These are phyloP conservation scores for Philypnodon macrostomus DNA, from an alignment of 2,797 vertebrate species.

Conservation along the genomic window DNA sequence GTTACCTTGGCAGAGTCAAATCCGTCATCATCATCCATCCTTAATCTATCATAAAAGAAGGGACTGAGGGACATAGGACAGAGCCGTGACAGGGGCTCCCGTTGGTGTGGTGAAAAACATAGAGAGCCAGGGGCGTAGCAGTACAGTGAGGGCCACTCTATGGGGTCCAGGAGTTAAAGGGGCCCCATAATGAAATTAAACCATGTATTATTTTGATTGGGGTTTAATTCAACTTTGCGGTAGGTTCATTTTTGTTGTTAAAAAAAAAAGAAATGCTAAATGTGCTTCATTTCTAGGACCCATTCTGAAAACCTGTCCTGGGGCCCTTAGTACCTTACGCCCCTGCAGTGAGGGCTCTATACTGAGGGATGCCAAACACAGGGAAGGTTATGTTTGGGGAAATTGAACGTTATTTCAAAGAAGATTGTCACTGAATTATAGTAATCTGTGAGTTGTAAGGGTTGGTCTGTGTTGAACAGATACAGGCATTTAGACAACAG, in stretches of 20 bases:
- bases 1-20: conserved; percentile 65
- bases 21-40: conserved; percentile 59
- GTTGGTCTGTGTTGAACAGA: conserved; percentile 5
- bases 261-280: too few species aligned
- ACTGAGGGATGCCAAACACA: conserved; percentile 29
- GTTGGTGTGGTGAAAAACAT: conserved; percentile 64
- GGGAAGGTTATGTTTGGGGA: conserved; percentile 27
- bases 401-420: conserved; percentile 18
- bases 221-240: too few species aligned
- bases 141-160: too few species aligned
- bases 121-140: too few species aligned
- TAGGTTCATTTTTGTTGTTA: too few species aligned
- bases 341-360: conserved; percentile 24
- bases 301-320: too few species aligned
- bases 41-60: conserved; percentile 58
- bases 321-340: too few species aligned
- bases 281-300: too few species aligned
- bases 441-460: conserved; percentile 24
- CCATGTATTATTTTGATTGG: too few species aligned
- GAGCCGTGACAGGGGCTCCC: conserved; percentile 58
- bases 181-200: too few species aligned
- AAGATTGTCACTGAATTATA: conserved; percentile 25
- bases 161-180: too few species aligned
- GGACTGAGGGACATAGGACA: conserved; percentile 35
- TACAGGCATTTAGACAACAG: neutral